phyloP scores from a whole-genome alignment of 2,888 invertebrate species.

The Mantis religiosa region DNA sequence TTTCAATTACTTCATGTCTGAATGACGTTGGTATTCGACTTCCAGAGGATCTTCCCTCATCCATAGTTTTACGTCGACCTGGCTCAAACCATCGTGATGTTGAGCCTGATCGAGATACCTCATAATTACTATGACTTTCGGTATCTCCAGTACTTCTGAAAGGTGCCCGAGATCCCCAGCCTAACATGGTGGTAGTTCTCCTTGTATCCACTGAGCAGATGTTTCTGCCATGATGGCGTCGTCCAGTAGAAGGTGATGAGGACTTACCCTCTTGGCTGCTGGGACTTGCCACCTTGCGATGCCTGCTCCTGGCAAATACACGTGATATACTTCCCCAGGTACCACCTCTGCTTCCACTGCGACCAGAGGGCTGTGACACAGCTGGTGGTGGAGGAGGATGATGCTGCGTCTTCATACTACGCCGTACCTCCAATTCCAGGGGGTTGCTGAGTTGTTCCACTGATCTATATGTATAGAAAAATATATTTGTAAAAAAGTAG shows the following conservation, averaged over 20 bases:
- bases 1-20: neutral
- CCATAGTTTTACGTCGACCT: conserved; percentile 1
- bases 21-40: neutral
- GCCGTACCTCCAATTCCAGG: conserved; percentile 38
- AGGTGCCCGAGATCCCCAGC: conserved; percentile 5
- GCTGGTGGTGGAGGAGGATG: conserved; percentile 6
- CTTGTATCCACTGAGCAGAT: neutral
- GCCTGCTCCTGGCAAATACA: conserved; percentile 80
- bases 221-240: neutral
- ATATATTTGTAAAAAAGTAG: neutral
- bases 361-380: conserved; percentile 41
- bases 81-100: neutral
- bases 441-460: conserved; percentile 82
- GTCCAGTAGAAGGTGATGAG: neutral
- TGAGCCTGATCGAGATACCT: neutral
- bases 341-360: conserved; percentile 61
- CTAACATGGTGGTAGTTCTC: neutral
- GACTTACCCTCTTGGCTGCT: conserved; percentile 62
- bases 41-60: neutral
- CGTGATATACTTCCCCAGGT: conserved; percentile 89
- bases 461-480: conserved; percentile 49
- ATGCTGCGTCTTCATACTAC: conserved; percentile 35
- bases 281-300: conserved; percentile 69
- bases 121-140: conserved; percentile 2
- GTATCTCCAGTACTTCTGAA: neutral